Percentiles rank a stretch among this genome's conserved stretches.
Conservation (phyloP, 2,113 vertebrate genomes). For the Bufo bufo region DNA sequence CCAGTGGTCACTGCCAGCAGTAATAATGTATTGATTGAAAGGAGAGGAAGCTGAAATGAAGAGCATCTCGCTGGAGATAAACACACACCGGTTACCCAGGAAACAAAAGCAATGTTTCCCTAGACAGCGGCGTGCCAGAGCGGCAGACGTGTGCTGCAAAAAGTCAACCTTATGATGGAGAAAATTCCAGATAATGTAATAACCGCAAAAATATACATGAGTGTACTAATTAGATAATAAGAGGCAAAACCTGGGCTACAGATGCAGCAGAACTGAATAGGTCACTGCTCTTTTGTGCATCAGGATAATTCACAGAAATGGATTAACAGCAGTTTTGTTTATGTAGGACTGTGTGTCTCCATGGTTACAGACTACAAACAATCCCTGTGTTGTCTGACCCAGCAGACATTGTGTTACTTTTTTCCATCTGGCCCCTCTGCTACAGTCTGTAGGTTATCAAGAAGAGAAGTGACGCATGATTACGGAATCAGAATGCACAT, state of each 20-base stretch:
- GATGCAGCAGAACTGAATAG: neutral
- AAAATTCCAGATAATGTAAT: neutral
- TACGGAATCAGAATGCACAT: too few species aligned
- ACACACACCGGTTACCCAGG: constrained; percentile 30
- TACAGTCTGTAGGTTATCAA: too few species aligned
- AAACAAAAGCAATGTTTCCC: constrained; percentile 43
- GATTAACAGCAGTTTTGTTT: neutral
- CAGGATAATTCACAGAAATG: neutral
- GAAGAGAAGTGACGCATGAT: too few species aligned
- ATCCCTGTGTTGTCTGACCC: neutral
- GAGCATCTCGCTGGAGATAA: constrained; percentile 15
- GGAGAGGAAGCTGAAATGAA: neutral
- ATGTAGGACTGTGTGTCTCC: neutral
- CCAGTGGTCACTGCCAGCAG: constrained; percentile 5
- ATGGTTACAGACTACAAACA: neutral
- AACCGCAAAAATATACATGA: neutral
- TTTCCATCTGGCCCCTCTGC: too few species aligned
- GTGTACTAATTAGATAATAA: neutral
- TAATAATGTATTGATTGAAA: constrained; percentile 31
- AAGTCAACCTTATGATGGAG: neutral
- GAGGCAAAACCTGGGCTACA: neutral
- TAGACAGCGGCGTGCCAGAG: neutral
- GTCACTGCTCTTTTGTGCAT: neutral
- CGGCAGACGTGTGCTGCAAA: neutral
- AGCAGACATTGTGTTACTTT: neutral